Conservation (phyloP, 2,888 invertebrate species). For the Pherbina coryleti region DNA sequence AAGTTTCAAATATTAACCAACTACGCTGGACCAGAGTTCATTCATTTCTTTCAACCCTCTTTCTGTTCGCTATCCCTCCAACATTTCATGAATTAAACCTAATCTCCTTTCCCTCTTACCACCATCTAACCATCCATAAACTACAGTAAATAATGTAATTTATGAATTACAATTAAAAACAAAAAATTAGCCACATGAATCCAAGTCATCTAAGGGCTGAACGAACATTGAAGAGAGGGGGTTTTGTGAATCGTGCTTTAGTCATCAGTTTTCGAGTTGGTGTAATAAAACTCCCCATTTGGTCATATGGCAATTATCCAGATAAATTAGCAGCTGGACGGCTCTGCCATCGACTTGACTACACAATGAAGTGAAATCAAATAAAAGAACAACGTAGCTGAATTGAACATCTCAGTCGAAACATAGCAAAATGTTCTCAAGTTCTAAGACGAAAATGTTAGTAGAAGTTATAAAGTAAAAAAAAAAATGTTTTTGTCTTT, state of each 20-base stretch:
- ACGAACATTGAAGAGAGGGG: not conserved
- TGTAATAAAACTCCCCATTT: constrained; percentile 67
- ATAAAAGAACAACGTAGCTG: constrained; percentile 52
- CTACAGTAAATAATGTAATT: constrained; percentile 61
- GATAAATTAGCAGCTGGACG: constrained; percentile 66
- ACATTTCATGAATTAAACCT: not conserved
- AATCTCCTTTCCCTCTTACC: not conserved
- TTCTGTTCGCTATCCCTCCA: not conserved
- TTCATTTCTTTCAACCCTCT: constrained; percentile 17
- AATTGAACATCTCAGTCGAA: not conserved
- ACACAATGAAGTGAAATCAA: constrained; percentile 49
- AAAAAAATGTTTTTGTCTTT: not conserved
- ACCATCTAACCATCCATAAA: not conserved
- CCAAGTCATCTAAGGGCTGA: constrained; percentile 38
- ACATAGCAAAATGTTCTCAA: not conserved
- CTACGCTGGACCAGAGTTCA: not conserved
- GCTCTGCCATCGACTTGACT: constrained; percentile 30
- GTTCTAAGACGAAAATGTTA: not conserved
- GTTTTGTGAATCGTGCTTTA: constrained; percentile 51
- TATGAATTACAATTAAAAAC: constrained; percentile 67
- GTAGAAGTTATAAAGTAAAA: not conserved
- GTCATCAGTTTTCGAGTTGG: constrained; percentile 61
- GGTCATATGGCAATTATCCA: constrained; percentile 69
- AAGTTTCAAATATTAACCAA: constrained; percentile 3
- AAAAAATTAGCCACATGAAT: constrained; percentile 56